Conservation (phyloP, 2,797 vertebrate species). For the Taenioides sp. region DNA sequence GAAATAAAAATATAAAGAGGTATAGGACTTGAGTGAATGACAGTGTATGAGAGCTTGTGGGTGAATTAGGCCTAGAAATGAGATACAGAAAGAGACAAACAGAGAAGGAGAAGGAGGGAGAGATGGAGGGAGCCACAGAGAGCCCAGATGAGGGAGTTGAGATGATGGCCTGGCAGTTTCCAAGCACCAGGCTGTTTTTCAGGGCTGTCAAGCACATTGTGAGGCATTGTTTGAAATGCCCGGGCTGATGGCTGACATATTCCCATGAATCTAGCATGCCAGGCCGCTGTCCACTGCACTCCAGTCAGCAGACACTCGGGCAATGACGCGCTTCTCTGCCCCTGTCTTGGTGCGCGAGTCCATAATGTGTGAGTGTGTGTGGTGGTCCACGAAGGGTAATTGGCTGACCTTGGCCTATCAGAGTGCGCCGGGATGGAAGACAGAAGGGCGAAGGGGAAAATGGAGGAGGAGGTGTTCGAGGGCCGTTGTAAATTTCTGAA, state of each 20-base stretch:
- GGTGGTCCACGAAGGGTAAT: slow-evolving; percentile 73
- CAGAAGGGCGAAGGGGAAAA: slow-evolving; percentile 31
- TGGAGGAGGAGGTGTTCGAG: slow-evolving; percentile 23
- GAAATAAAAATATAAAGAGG: slow-evolving; percentile 31
- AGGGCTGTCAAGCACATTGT: slow-evolving; percentile 79
- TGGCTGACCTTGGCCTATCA: slow-evolving; percentile 72
- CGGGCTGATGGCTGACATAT: slow-evolving; percentile 76
- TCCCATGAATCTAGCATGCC: slow-evolving; percentile 74
- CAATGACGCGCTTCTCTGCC: slow-evolving; percentile 13
- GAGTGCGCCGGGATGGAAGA: slow-evolving; percentile 46
- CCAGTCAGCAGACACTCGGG: slow-evolving; percentile 53
- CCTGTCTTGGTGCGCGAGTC: slow-evolving; percentile 20
- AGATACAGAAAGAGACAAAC: slow-evolving; percentile 64
- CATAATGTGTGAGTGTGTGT: slow-evolving; percentile 28
- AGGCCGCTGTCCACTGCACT: slow-evolving; percentile 68
- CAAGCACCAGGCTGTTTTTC: slow-evolving; percentile 76
- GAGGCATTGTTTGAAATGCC: slow-evolving; percentile 79
- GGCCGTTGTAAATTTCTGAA: slow-evolving; percentile 60
- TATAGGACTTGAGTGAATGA: slow-evolving; percentile 46
- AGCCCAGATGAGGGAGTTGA: slow-evolving; percentile 75
- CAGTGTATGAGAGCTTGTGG: slow-evolving; percentile 61
- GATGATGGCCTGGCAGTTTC: slow-evolving; percentile 76
- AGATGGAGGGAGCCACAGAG: slow-evolving; percentile 47
- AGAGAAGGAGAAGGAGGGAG: slow-evolving; percentile 30
- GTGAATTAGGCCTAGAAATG: slow-evolving; percentile 63